A percentile compares a stretch with the other conserved stretches of the same genome.
Evolutionary conservation across 2,113 vertebrate genomes (phyloP).

Genomic region (Pao palembangensis): DNA sequence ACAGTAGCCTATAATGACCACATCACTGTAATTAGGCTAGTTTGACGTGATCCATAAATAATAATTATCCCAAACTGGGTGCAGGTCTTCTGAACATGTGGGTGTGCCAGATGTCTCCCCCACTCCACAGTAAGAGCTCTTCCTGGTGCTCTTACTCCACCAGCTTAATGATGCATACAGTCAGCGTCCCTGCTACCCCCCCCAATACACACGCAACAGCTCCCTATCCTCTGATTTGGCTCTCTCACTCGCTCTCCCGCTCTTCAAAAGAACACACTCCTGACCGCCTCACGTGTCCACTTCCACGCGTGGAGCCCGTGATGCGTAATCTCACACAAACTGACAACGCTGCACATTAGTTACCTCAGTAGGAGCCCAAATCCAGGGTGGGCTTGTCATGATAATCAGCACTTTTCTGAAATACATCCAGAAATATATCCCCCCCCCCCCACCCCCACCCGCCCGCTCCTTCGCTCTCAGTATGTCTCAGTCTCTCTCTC

Average conservation of each 20-base stretch:
- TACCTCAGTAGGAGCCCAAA: slow-evolving; percentile 49
- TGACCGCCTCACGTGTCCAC: slow-evolving; percentile 25
- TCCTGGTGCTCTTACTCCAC: slow-evolving; percentile 61
- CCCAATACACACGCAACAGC: slow-evolving; percentile 5
- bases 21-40: slow-evolving; percentile 31
- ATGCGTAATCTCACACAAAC: slow-evolving; percentile 61
- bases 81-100: slow-evolving; percentile 34
- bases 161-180: slow-evolving; percentile 73
- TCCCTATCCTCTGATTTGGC: slow-evolving; percentile 34
- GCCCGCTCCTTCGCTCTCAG: slow-evolving; percentile 8
- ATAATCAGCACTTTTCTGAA: slow-evolving; percentile 40
- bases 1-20: neutral
- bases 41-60: slow-evolving; percentile 34
- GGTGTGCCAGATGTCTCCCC: slow-evolving; percentile 67
- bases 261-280: slow-evolving; percentile 24
- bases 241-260: slow-evolving; percentile 38
- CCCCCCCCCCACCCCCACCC: slow-evolving; percentile 2
- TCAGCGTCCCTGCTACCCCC: slow-evolving; percentile 42
- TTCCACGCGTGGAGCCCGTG: slow-evolving; percentile 38
- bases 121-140: slow-evolving; percentile 40
- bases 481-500: neutral
- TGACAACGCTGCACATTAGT: slow-evolving; percentile 57
- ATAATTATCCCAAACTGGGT: slow-evolving; percentile 37
- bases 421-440: slow-evolving; percentile 30
- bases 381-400: slow-evolving; percentile 44